Conservation (phyloP, 2,888 invertebrate genomes). For the Taenaris catops region DNA sequence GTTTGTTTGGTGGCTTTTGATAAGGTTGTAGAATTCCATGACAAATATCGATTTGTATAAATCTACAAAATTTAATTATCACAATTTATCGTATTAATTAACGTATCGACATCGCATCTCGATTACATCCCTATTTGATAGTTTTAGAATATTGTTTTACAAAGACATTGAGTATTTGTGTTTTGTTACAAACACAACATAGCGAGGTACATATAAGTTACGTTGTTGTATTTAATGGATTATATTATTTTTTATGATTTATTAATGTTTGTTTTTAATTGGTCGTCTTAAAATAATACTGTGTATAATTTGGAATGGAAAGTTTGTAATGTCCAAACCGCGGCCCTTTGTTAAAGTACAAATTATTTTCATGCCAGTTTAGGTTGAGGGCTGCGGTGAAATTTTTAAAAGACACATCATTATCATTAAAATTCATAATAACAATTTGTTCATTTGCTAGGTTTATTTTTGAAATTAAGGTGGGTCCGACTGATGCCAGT, state of each 20-base stretch:
- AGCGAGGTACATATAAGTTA: slow-evolving; percentile 59
- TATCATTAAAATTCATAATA: slow-evolving; percentile 29
- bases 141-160: slow-evolving; percentile 21
- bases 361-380: slow-evolving; percentile 55
- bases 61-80: no score
- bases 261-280: slow-evolving; percentile 52
- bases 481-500: no score
- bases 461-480: slow-evolving; percentile 28
- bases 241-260: slow-evolving; percentile 63
- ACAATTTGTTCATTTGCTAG: slow-evolving; percentile 37
- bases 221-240: slow-evolving; percentile 76
- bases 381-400: slow-evolving; percentile 39
- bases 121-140: slow-evolving; percentile 4
- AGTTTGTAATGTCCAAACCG: slow-evolving; percentile 27
- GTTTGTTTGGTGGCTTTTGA: no score
- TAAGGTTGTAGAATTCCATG: no score
- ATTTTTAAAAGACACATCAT: slow-evolving; percentile 45
- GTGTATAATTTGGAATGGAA: slow-evolving; percentile 16
- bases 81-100: no score
- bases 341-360: slow-evolving; percentile 66
- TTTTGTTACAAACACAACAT: slow-evolving; percentile 44
- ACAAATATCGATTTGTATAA: no score
- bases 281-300: slow-evolving; percentile 39
- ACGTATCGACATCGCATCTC: neutral
- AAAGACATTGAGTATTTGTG: slow-evolving; percentile 67